Evolutionary conservation across 2,888 invertebrate species (phyloP), one percentile per base, ranked within the genome.

Genomic region (Hydraecia micacea): DNA sequence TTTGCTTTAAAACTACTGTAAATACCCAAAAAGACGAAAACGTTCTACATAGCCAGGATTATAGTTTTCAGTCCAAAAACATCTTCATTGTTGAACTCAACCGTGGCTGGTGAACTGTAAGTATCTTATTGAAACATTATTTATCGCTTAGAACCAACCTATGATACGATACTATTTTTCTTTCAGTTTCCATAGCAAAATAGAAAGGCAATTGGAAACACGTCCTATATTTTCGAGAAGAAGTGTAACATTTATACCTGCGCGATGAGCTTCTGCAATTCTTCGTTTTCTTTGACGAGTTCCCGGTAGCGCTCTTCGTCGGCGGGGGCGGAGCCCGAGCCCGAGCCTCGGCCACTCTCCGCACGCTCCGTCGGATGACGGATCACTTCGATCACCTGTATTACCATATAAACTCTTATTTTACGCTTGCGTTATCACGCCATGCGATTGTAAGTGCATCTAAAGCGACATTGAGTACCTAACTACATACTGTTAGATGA

Each of bases 281-380:
- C 99, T 93, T 99, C 99, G 95, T 99, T 99, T 97, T 99, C 99
- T 84, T 98, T 98, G 78, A 99, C 97, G 78, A 99, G 97, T 92
- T 99, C 99, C 91, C 99, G 98, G 95, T 99, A 99, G 85, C 98
- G 97, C 94, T 99, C 99, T 93, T 99, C 99, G 91, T 99, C 99
- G 91, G 99, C 99, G 7, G 96, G 95, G 89, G 98, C 98, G 52
- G 98, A 98, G 89, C 99, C 98, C 7, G 98, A 98, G 92, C 98
- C 98, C 0, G 96, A 97, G 90, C 98, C 99, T 91, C 98, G 98
- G 92, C 98, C 98, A 88, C 98, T 98, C 95, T 99, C 99, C 72
- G 98, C 98, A 91, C 99, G 98, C 95, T 99, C 99, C 91, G 98
- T 98, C 6, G 99, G 99, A 96, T 99, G 98, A 85, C 98, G 97